Percentiles rank a stretch among this genome's conserved stretches.
phyloP scores from a whole-genome alignment of 2,113 vertebrate species.

The Bubalus kerabau region DNA sequence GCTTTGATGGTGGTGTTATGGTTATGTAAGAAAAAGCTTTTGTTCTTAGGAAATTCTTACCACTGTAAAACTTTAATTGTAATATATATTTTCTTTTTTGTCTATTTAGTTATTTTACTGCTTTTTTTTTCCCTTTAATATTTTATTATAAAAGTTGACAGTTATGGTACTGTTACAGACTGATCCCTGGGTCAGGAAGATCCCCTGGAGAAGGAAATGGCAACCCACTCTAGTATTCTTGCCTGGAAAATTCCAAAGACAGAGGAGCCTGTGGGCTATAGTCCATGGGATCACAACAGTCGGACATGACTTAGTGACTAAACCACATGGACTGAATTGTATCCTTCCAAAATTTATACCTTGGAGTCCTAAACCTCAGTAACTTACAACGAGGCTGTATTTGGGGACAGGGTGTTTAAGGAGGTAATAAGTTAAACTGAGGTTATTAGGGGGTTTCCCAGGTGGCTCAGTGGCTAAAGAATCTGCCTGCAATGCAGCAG shows the following conservation, averaged over 20 bases:
- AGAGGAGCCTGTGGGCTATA: not conserved
- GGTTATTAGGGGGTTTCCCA: not conserved
- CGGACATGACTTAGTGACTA: not conserved
- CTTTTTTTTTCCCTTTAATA: not conserved
- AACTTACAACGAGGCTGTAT: not conserved
- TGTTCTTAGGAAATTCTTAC: not conserved
- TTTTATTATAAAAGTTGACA: not conserved
- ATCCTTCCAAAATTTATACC: not conserved
- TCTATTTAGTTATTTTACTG: not conserved
- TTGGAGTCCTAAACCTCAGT: not conserved
- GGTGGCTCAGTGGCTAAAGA: not conserved
- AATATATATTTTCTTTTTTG: not conserved
- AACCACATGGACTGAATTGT: not conserved
- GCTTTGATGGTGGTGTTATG: not conserved
- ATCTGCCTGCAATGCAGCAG: not conserved
- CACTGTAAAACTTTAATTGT: not conserved
- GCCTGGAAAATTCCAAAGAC: not conserved
- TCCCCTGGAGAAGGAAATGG: not conserved
- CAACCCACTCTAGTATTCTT: not conserved
- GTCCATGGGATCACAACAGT: not conserved
- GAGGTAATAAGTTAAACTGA: not conserved
- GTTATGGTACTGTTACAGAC: not conserved
- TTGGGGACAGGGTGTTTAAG: not conserved
- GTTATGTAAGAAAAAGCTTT: not conserved
- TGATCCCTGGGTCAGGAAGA: not conserved